These are phyloP conservation scores for Drosophila persimilis DNA, from an alignment of 1,140 invertebrate species.

Conservation along the genomic window DNA sequence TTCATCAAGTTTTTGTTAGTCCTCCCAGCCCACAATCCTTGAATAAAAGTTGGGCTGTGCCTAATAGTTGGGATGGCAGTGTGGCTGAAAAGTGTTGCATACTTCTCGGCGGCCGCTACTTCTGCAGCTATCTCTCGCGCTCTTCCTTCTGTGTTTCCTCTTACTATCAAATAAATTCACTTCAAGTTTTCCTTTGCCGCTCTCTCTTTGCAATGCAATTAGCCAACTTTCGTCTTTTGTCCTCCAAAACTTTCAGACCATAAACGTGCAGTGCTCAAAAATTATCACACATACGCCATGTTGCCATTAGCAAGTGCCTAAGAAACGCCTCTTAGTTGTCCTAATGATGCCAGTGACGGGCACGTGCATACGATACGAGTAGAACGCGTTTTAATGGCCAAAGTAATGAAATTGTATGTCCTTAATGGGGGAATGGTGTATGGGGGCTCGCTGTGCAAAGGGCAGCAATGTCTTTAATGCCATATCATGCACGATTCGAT, in stretches of 20 bases:
- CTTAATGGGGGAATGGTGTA: too few relatives aligned
- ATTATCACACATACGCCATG: constrained; percentile 36
- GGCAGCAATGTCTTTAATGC: constrained; percentile 27
- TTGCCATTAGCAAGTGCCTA: constrained; percentile 28
- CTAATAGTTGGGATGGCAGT: constrained; percentile 21
- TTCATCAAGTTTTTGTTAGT: not conserved
- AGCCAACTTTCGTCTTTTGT: constrained; percentile 12
- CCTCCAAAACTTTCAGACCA: constrained; percentile 3
- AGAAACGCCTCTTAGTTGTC: constrained; percentile 8
- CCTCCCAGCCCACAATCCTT: not conserved
- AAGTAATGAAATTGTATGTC: constrained; percentile 34
- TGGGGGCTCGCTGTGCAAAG: constrained; percentile 16
- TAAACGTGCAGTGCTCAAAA: constrained; percentile 15
- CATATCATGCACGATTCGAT: constrained; percentile 14
- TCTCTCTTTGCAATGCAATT: constrained; percentile 17
- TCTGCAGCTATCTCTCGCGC: not conserved
- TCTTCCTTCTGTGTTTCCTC: not conserved
- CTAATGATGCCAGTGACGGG: constrained; percentile 28
- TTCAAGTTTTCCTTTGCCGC: constrained; percentile 6
- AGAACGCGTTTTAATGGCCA: constrained; percentile 28
- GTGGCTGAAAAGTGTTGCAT: constrained; percentile 12
- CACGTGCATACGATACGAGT: constrained; percentile 24
- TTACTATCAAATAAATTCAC: constrained; percentile 32
- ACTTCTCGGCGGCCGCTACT: constrained; percentile 18
- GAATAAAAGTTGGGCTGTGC: not conserved